A percentile compares a stretch with the other conserved stretches of the same genome.
Conservation (phyloP, 2,797 vertebrate species). For the Zenarchopterus dispar region DNA sequence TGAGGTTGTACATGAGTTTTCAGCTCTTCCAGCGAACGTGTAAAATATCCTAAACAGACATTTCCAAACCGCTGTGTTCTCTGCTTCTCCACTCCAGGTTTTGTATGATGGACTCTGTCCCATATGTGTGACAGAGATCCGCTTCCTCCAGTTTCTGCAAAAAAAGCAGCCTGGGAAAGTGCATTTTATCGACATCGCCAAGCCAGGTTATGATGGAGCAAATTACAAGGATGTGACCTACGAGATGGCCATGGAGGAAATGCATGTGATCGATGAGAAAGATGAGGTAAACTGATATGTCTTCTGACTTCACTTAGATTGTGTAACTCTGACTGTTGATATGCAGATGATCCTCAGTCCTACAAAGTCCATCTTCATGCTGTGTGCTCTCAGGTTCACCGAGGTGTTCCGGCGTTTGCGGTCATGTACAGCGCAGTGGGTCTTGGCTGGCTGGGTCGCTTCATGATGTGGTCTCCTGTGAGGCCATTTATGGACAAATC, state of each 20-base stretch:
- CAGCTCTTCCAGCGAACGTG: too few relatives aligned
- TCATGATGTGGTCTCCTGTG: constrained; percentile 69
- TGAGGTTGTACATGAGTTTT: too few relatives aligned
- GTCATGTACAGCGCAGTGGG: constrained; percentile 77
- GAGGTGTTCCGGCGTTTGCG: constrained; percentile 70
- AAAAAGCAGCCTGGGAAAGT: constrained; percentile 48
- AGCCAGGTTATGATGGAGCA: constrained; percentile 59
- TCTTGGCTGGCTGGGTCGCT: constrained; percentile 64
- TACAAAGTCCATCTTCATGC: background rate
- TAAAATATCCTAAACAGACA: too few relatives aligned
- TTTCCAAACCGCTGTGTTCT: background rate
- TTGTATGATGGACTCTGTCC: constrained; percentile 77
- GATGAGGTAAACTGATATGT: constrained; percentile 47
- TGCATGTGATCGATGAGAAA: constrained; percentile 78
- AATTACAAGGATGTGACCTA: constrained; percentile 68
- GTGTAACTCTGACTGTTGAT: background rate
- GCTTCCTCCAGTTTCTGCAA: constrained; percentile 72
- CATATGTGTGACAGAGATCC: constrained; percentile 76
- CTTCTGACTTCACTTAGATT: background rate
- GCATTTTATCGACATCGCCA: constrained; percentile 70
- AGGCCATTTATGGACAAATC: constrained; percentile 72
- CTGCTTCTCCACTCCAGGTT: constrained; percentile 51
- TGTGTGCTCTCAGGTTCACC: constrained; percentile 62
- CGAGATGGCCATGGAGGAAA: constrained; percentile 77
- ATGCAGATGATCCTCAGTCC: background rate